phyloP scores from a whole-genome alignment of 2,888 invertebrate genomes.

The Caenorhabditis angaria region DNA sequence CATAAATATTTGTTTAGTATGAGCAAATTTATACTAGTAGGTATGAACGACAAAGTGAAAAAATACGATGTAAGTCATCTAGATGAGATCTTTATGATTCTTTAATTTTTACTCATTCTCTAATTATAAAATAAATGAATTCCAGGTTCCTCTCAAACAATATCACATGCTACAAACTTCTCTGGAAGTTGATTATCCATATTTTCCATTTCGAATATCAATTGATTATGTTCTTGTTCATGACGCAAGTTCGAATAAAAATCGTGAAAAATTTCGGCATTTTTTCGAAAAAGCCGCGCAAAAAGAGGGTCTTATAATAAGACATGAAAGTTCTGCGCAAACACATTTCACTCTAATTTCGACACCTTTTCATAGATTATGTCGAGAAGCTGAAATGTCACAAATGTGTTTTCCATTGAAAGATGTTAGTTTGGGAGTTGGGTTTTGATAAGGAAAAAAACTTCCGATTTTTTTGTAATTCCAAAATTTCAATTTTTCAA shows the following conservation, averaged over 20 bases:
- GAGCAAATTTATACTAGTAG: neutral
- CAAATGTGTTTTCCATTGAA: slow-evolving; percentile 56
- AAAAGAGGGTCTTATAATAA: slow-evolving; percentile 50
- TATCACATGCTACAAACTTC: slow-evolving; percentile 40
- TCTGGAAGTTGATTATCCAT: slow-evolving; percentile 55
- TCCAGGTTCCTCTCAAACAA: slow-evolving; percentile 30
- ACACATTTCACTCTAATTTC: slow-evolving; percentile 53
- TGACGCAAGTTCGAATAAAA: slow-evolving; percentile 14
- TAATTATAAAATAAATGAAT: too few species aligned
- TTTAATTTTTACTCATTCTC: neutral
- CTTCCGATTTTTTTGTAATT: too few species aligned
- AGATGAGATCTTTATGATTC: neutral
- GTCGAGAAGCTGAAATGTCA: slow-evolving; percentile 49
- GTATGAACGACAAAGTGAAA: neutral
- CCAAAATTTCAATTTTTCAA: slow-evolving; percentile 4
- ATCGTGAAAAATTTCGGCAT: slow-evolving; percentile 23
- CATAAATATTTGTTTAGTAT: neutral
- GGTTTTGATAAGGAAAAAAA: neutral
- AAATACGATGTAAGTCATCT: slow-evolving; percentile 2
- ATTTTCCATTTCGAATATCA: slow-evolving; percentile 56
- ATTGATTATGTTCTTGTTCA: slow-evolving; percentile 57
- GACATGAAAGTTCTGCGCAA: slow-evolving; percentile 39
- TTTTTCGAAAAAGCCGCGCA: slow-evolving; percentile 45
- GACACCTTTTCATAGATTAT: slow-evolving; percentile 53
- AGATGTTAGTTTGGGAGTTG: slow-evolving; percentile 33